Evolutionary conservation across 2,888 invertebrate genomes (phyloP).

Genomic region (Gasteruption jaculator): DNA sequence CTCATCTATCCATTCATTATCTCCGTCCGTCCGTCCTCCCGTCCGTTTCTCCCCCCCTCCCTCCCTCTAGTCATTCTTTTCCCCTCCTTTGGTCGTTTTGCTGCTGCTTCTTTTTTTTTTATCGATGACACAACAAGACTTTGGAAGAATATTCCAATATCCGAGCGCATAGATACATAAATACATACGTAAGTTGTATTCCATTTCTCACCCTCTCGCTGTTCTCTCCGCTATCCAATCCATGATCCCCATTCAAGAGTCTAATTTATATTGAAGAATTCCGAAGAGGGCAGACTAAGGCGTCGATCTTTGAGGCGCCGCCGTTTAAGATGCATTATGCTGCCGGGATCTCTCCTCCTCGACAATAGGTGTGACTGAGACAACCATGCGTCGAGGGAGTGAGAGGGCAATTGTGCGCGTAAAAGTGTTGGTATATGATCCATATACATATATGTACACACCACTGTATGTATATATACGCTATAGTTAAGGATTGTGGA

Average conservation of each 20-base stretch:
- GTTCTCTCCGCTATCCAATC: constrained; percentile 22
- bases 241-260: constrained; percentile 40
- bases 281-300: constrained; percentile 42
- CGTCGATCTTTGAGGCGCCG: constrained; percentile 52
- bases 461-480: too few species aligned
- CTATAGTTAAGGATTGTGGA: constrained; percentile 5
- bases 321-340: constrained; percentile 50
- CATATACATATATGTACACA: too few species aligned
- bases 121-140: not conserved
- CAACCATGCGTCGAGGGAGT: constrained; percentile 12
- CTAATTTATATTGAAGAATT: constrained; percentile 51
- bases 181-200: constrained; percentile 29
- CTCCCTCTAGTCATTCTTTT: constrained; percentile 18
- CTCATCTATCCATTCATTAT: too few species aligned
- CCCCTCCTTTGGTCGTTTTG: constrained; percentile 17
- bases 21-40: constrained; percentile 7
- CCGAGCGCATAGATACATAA: constrained; percentile 40
- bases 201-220: constrained; percentile 19
- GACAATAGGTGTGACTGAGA: constrained; percentile 37
- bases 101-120: constrained; percentile 14
- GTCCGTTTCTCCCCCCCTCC: constrained; percentile 8
- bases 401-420: too few species aligned
- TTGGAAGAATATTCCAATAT: constrained; percentile 32
- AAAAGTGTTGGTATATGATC: too few species aligned
- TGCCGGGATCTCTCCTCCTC: constrained; percentile 43